Evolutionary conservation across 2,888 invertebrate genomes (phyloP).

Genomic region (Miltochrista miniata): DNA sequence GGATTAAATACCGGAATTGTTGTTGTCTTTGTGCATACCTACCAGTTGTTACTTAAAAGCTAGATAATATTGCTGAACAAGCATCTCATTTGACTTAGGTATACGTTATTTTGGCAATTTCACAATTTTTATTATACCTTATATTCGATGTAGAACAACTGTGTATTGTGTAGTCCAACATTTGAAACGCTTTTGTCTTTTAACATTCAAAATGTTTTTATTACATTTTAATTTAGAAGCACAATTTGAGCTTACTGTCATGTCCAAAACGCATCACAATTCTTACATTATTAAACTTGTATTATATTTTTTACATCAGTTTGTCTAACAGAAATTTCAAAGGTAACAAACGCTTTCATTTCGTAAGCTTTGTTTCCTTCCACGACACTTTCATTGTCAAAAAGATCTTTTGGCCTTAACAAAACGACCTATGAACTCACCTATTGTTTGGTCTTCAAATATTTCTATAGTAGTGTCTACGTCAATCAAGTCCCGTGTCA

Average conservation of each 20-base stretch:
- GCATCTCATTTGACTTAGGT: too few species aligned
- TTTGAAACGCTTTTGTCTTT: too few species aligned
- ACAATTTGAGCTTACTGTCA: conserved; percentile 1
- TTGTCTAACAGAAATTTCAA: conserved; percentile 20
- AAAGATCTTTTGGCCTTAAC: conserved; percentile 21
- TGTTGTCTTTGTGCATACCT: too few species aligned
- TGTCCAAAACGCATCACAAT: conserved; percentile 15
- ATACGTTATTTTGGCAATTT: too few species aligned
- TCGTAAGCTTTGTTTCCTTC: conserved; percentile 48
- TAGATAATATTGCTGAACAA: too few species aligned
- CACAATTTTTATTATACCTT: too few species aligned
- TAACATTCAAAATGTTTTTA: too few species aligned
- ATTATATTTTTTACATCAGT: conserved; percentile 17
- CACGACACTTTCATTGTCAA: conserved; percentile 49
- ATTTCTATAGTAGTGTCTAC: conserved; percentile 39
- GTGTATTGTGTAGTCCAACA: too few species aligned
- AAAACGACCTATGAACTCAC: conserved; percentile 54
- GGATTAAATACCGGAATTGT: too few species aligned
- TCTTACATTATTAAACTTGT: conserved; percentile 15
- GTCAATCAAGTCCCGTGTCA: conserved; percentile 61
- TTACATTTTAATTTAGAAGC: too few species aligned
- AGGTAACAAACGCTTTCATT: conserved; percentile 22
- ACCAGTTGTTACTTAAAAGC: too few species aligned
- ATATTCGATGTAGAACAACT: too few species aligned
- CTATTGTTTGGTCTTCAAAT: conserved; percentile 42